phyloP scores from a whole-genome alignment of 2,888 invertebrate species.

The Argyra leucocephala region DNA sequence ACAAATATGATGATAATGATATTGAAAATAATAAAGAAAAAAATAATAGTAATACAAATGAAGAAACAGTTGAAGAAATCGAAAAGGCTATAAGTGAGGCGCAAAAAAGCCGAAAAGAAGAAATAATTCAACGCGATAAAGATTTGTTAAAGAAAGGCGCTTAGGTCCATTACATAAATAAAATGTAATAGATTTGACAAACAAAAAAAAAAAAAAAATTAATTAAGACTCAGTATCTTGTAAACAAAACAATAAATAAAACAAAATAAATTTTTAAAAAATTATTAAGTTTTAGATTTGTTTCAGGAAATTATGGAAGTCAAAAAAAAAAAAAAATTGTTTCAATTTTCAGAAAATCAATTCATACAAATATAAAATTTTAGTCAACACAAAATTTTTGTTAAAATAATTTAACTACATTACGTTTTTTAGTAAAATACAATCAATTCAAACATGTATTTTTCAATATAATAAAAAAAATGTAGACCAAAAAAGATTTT shows the following conservation, averaged over 20 bases:
- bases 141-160: slow-evolving; percentile 44
- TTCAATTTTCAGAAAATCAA: too few species aligned
- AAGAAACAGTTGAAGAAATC: slow-evolving; percentile 47
- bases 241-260: neutral
- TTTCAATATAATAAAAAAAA: too few species aligned
- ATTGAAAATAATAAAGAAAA: slow-evolving; percentile 7
- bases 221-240: neutral
- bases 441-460: too few species aligned
- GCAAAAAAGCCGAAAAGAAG: slow-evolving; percentile 51
- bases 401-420: too few species aligned
- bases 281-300: neutral
- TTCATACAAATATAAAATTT: too few species aligned
- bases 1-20: slow-evolving; percentile 44
- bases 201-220: neutral
- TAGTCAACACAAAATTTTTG: too few species aligned
- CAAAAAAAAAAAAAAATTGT: too few species aligned
- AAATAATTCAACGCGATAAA: slow-evolving; percentile 48
- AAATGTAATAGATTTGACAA: neutral
- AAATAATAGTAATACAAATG: slow-evolving; percentile 43
- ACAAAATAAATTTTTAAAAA: too few species aligned
- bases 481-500: too few species aligned
- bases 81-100: slow-evolving; percentile 50
- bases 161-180: slow-evolving; percentile 11
- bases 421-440: too few species aligned
- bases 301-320: neutral